Evolutionary conservation across 2,888 invertebrate species (phyloP), one percentile per base, ranked within the genome.

Genomic region (Spodoptera exigua): DNA sequence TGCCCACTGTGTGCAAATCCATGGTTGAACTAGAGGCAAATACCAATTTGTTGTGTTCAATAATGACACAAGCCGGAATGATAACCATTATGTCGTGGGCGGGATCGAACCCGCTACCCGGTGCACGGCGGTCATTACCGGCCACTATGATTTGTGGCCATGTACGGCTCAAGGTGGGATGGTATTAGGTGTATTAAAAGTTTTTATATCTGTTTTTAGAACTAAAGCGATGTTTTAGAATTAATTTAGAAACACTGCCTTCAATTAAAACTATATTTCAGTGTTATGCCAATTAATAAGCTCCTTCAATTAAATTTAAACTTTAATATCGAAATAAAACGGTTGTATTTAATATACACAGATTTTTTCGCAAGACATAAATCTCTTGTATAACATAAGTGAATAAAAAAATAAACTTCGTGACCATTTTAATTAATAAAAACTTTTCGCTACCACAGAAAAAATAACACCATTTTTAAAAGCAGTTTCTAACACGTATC

Each of bases 81-180:
- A 83, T 81, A 80, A 76, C 74, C 62, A 81, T 85, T 83, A 81
- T 60, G 65, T 27, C 61, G 82, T 83, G 80, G 86, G 85, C 80
- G 84, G 81, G 79, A 74, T 77, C 72, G 76, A 80, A 83, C 74
- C 73, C 62, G 76, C 80, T 78, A 79, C 79, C 76, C 73, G 48
- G 71, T 62, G 62, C 71, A 76, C 61, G 60, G 65, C 56, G 62
- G 70, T 81, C 71, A 81, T 81, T 78, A 78, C 71, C 21, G 65
- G 14, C 49, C 58, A 14, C 66, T 72, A 67, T 76, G 76, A 76
- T 76, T 76, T 78, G 78, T 78, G 47, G 44, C 62, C 63, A 66
- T 71, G 39, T 63, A 59, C 47, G 46, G 35, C 57, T 60, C 51
- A 51, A 74, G 57, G 74, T 77, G 78, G 78, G 71, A 21, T 52